Conservation (phyloP, 2,888 invertebrate species). For the Protonemura montana region DNA sequence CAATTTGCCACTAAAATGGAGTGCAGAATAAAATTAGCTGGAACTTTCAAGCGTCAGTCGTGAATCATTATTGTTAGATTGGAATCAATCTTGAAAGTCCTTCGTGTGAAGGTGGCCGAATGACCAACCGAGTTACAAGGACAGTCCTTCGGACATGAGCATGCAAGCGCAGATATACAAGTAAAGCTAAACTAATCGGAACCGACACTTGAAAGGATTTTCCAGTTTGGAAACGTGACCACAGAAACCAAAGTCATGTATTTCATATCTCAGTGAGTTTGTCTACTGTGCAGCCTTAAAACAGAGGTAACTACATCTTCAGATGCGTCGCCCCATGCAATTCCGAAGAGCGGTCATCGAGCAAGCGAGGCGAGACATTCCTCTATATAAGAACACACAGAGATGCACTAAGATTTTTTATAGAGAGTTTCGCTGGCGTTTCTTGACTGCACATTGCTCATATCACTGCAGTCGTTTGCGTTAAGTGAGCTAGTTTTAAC, state of each 20-base stretch:
- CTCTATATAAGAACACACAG: background rate
- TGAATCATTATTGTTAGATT: background rate
- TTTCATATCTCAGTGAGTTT: background rate
- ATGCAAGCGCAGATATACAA: background rate
- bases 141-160: background rate
- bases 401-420: too few species aligned
- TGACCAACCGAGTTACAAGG: background rate
- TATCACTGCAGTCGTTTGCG: too few species aligned
- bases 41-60: background rate
- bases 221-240: background rate
- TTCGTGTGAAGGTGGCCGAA: background rate
- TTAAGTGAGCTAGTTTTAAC: too few species aligned
- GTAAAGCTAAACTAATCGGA: background rate
- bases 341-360: background rate
- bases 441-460: too few species aligned
- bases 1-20: background rate
- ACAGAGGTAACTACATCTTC: background rate
- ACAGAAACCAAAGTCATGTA: background rate
- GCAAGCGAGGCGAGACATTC: background rate
- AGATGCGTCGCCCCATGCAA: background rate
- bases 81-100: background rate
- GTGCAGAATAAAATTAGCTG: background rate
- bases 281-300: background rate
- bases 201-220: background rate
- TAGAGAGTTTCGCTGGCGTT: too few species aligned